phyloP scores from a whole-genome alignment of 1,140 invertebrate species.

The Vollenhovia emeryi region DNA sequence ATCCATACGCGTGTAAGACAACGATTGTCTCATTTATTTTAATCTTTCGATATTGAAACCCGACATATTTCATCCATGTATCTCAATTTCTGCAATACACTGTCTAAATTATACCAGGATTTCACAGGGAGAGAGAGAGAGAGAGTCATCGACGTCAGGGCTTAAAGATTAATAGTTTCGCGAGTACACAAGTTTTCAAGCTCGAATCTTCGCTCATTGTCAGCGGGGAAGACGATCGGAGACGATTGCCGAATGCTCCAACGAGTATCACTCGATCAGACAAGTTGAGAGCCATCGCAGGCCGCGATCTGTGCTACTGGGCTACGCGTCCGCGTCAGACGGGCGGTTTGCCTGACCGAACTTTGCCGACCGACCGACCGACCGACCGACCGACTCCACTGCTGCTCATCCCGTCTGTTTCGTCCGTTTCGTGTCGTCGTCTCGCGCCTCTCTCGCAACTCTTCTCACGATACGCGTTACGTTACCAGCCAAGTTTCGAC shows the following conservation, averaged over 20 bases:
- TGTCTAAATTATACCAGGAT: neutral
- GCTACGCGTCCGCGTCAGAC: constrained; percentile 71
- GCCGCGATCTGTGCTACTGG: constrained; percentile 77
- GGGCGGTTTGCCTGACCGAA: constrained; percentile 62
- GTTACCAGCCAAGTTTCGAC: constrained; percentile 8
- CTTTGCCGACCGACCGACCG: too few species aligned
- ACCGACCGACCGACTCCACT: constrained; percentile 67
- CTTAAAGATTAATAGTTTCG: neutral
- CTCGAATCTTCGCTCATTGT: neutral
- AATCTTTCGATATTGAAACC: neutral
- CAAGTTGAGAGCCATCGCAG: constrained; percentile 72
- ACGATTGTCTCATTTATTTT: neutral
- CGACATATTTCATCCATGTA: neutral
- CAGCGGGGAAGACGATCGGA: too few species aligned
- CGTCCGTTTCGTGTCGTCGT: neutral
- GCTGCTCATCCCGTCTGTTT: constrained; percentile 18
- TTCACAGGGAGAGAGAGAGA: too few species aligned
- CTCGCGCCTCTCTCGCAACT: neutral
- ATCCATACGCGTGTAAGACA: neutral
- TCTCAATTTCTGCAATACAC: neutral
- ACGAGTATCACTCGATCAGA: neutral
- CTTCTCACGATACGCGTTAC: neutral
- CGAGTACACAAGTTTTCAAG: too few species aligned
- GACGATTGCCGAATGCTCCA: neutral
- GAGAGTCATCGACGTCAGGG: neutral